Percentiles rank a stretch among this genome's conserved stretches.
Evolutionary conservation across 2,797 vertebrate genomes (phyloP).

Genomic region (Poeciliopsis turneri): DNA sequence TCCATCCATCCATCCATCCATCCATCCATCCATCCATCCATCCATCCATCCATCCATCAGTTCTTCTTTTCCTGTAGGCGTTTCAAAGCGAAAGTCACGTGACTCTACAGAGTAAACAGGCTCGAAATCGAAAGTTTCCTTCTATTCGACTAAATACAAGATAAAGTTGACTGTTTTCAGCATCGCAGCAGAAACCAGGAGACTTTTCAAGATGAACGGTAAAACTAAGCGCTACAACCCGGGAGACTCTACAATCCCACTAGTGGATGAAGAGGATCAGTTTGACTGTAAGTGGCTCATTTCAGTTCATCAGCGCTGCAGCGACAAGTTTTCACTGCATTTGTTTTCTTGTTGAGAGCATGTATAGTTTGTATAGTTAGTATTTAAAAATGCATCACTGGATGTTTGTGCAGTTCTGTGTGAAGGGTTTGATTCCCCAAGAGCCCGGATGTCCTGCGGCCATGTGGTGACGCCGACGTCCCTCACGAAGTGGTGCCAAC

Average conservation of each 20-base stretch:
- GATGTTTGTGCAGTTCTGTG: neutral
- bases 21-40: too few species aligned
- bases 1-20: too few species aligned
- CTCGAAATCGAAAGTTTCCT: neutral
- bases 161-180: neutral
- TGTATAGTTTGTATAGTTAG: neutral
- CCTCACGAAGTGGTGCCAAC: conserved; percentile 68
- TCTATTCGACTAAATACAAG: too few species aligned
- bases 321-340: neutral
- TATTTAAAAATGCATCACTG: neutral
- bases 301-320: neutral
- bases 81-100: neutral
- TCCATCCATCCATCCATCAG: too few species aligned
- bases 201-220: neutral
- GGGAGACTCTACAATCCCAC: neutral
- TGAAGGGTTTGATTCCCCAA: neutral
- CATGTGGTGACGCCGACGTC: conserved; percentile 73
- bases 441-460: conserved; percentile 71
- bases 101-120: neutral
- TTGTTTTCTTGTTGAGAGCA: neutral
- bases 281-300: conserved; percentile 4
- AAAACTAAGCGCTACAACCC: neutral
- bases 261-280: conserved; percentile 3
- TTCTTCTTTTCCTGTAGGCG: neutral
- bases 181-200: too few species aligned